phyloP scores from a whole-genome alignment of 2,888 invertebrate genomes.

The Calliscelio sp. region DNA sequence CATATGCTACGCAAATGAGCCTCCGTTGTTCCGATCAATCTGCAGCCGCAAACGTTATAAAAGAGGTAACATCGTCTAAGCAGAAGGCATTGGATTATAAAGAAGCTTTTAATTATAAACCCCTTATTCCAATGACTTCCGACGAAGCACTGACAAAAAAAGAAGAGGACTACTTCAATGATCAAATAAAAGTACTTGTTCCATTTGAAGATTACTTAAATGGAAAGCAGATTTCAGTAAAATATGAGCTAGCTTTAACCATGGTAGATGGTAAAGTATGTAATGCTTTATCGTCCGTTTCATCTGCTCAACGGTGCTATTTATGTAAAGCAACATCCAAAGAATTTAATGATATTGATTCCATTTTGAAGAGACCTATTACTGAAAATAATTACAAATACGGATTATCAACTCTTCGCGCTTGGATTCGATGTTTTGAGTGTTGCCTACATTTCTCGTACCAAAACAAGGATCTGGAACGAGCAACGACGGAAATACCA shows the following conservation, averaged over 20 bases:
- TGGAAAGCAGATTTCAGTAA: conserved; percentile 16
- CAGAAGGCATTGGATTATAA: background rate
- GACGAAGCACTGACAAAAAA: too few relatives aligned
- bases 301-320: conserved; percentile 36
- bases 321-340: conserved; percentile 9
- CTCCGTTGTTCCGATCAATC: background rate
- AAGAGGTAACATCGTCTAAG: background rate
- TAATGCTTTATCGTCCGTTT: conserved; percentile 59
- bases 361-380: conserved; percentile 16
- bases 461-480: conserved; percentile 54
- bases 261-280: conserved; percentile 64
- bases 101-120: background rate
- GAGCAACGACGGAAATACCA: conserved; percentile 48
- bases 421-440: too few relatives aligned
- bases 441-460: background rate
- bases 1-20: conserved; percentile 8
- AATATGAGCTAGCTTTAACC: conserved; percentile 50
- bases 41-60: background rate
- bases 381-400: conserved; percentile 9
- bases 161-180: too few relatives aligned
- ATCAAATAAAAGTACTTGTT: conserved; percentile 56
- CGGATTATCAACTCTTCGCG: conserved; percentile 9
- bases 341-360: conserved; percentile 16
- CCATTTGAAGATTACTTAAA: background rate
- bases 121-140: too few relatives aligned